A percentile compares a stretch with the other conserved stretches of the same genome.
Conservation (phyloP, 2,888 invertebrate genomes). For the Chrysolina oricalcia region DNA sequence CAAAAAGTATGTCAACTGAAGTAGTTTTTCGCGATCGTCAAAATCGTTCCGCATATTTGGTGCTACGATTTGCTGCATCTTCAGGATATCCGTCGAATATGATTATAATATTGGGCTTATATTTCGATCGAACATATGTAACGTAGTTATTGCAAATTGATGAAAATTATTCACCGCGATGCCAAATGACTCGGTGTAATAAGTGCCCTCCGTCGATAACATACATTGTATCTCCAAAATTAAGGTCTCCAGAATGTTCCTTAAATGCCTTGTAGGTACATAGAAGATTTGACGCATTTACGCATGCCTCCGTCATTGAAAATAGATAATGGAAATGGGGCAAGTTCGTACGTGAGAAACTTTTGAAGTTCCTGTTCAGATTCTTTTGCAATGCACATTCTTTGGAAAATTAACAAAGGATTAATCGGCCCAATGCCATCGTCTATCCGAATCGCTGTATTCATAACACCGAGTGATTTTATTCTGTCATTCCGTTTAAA, state of each 20-base stretch:
- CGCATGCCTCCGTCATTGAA: constrained; percentile 28
- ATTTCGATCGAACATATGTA: background rate
- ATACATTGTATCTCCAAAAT: background rate
- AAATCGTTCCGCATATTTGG: background rate
- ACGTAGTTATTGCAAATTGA: background rate
- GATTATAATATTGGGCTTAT: background rate
- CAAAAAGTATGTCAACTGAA: background rate
- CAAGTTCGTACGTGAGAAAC: constrained; percentile 33
- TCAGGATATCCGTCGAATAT: background rate
- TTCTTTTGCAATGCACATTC: constrained; percentile 28
- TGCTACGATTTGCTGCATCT: no score
- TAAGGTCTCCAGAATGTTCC: no score
- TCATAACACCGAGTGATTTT: constrained; percentile 25
- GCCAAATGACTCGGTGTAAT: background rate
- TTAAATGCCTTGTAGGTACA: no score
- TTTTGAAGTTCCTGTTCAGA: no score
- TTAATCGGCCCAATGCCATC: constrained; percentile 29
- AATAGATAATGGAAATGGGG: constrained; percentile 28
- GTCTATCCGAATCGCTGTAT: constrained; percentile 12
- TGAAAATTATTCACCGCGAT: background rate
- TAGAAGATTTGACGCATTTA: background rate
- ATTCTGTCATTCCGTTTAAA: constrained; percentile 28
- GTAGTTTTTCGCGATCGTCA: background rate
- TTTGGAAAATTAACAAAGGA: constrained; percentile 41
- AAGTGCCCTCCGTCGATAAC: background rate